Evolutionary conservation across 2,888 invertebrate species (phyloP).

Genomic region (Tethea ocularis): DNA sequence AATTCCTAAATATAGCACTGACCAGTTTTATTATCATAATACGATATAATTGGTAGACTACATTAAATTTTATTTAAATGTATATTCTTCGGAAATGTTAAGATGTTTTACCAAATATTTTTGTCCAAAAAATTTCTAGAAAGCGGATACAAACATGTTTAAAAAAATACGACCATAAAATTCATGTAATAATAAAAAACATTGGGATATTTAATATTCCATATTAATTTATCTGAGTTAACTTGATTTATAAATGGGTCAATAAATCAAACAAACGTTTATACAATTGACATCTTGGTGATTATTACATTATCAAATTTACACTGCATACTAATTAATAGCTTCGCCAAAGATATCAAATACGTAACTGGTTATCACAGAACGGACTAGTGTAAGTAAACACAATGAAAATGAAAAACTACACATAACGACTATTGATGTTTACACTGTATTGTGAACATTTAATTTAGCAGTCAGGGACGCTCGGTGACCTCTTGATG

Average conservation of each 20-base stretch:
- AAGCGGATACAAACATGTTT: no score
- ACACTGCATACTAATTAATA: neutral
- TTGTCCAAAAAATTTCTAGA: no score
- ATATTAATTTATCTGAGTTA: neutral
- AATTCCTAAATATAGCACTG: no score
- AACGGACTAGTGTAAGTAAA: neutral
- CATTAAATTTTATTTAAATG: no score
- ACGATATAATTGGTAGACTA: no score
- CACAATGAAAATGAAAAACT: neutral
- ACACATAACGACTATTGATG: neutral
- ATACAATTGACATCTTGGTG: neutral
- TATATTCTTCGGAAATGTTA: no score
- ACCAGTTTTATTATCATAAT: no score
- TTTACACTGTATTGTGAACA: neutral
- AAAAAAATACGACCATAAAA: no score
- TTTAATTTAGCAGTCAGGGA: neutral
- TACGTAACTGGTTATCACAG: neutral
- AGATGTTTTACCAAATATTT: no score
- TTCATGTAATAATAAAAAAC: no score
- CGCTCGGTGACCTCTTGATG: neutral
- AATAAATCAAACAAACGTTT: neutral
- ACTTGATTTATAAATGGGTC: neutral
- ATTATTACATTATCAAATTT: neutral
- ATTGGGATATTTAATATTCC: neutral
- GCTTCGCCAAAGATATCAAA: neutral